Evolutionary conservation across 2,113 vertebrate species (phyloP), one percentile per base, ranked within the genome.

Genomic region (Cepphus grylle): DNA sequence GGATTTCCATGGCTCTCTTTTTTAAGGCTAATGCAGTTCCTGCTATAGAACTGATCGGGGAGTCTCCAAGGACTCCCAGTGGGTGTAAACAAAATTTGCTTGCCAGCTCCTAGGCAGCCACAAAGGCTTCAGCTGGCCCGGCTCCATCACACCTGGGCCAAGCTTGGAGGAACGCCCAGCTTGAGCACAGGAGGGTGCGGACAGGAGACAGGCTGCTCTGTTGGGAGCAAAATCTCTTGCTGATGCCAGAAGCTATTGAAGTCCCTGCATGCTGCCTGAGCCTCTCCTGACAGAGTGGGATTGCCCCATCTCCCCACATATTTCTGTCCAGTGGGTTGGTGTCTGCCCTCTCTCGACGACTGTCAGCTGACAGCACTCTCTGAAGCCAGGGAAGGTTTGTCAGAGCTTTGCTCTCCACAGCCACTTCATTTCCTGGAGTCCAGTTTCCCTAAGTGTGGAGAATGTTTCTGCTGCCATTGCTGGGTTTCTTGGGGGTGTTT

Each of bases 241-340:
- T 85, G 30, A 19, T 0, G 0, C 40, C 42, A 81, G 38, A 62
- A 93, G 26, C 20, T 73, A 26, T 10, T 66, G 32, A 70, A 84
- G 43, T 58, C 40, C 26, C 43, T 79, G 12, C 22, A 7, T 34
- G 32, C 29, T 70, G 22, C 42, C 74, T 78, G 38, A 73, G 40
- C 4, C 1, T 69, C 9, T 43, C 36, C 49, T 45, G 50, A 49
- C 15, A 50, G n/a, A 19, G 16, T 32, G 17, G 8, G 18, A 32
- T 59, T 0, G 0, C 30, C n/a, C 55, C 1, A 0, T 63, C 20
- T 63, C 22, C 5, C 30, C 13, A 15, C 0, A 0, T 55, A 18
- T 79, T 81, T 91, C 72, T 86, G 32, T 42, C 65, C 26, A 30
- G 4, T 42, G 15, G 3, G 42, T 36, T 12, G 3, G 42, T 2